Percentiles rank a stretch among this genome's conserved stretches.
phyloP scores from a whole-genome alignment of 2,113 vertebrate species.

The Cheilinus undulatus region DNA sequence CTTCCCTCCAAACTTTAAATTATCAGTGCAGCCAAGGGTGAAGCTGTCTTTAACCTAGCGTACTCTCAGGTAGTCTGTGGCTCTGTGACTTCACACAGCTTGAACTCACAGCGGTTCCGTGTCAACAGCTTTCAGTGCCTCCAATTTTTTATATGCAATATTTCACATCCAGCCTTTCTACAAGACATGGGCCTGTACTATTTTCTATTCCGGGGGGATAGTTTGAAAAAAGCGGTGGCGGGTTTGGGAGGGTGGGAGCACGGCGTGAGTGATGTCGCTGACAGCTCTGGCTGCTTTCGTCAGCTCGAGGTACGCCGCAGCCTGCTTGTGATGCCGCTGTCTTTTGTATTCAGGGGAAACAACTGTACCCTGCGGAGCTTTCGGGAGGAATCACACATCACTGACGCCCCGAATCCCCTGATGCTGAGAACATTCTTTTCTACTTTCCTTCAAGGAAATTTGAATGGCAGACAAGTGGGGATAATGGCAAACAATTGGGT shows the following conservation, averaged over 20 bases:
- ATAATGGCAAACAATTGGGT: constrained; percentile 70
- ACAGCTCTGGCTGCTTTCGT: constrained; percentile 79
- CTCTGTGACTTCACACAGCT: constrained; percentile 54
- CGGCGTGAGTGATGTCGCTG: constrained; percentile 79
- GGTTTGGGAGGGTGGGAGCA: constrained; percentile 65
- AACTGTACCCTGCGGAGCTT: constrained; percentile 75
- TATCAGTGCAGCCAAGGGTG: constrained; percentile 80
- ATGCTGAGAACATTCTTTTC: constrained; percentile 60
- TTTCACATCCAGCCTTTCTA: constrained; percentile 77
- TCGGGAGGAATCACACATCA: constrained; percentile 71
- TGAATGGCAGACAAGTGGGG: constrained; percentile 75
- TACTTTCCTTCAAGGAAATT: constrained; percentile 67
- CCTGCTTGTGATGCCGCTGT: constrained; percentile 78
- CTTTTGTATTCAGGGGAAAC: constrained; percentile 82
- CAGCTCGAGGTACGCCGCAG: constrained; percentile 78
- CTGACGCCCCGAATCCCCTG: constrained; percentile 68
- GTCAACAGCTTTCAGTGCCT: constrained; percentile 77
- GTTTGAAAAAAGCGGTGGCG: constrained; percentile 52
- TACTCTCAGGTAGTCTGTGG: constrained; percentile 80
- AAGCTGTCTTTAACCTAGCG: constrained; percentile 76
- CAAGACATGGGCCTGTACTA: constrained; percentile 60
- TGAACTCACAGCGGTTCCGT: constrained; percentile 69
- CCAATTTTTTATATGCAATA: constrained; percentile 66
- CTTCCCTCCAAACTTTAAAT: constrained; percentile 25
- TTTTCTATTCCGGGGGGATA: constrained; percentile 81